Conservation (phyloP, 2,113 vertebrate genomes). For the Pandion haliaetus region DNA sequence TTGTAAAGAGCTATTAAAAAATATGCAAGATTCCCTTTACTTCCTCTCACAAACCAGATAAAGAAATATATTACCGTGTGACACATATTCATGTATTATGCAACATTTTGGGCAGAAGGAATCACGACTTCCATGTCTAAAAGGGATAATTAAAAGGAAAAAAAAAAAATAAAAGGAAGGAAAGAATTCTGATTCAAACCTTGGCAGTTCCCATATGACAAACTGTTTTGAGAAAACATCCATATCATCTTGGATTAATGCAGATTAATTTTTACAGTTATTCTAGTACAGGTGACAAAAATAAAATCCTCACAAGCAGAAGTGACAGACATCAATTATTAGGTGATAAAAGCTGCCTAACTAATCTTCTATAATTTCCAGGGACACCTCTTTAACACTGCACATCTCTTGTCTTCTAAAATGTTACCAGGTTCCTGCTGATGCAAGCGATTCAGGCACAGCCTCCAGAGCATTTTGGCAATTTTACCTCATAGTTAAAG, state of each 20-base stretch:
- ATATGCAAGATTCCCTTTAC: background rate
- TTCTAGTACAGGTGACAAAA: background rate
- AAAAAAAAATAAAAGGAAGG: background rate
- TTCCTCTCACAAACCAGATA: background rate
- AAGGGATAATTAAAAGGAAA: background rate
- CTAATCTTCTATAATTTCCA: background rate
- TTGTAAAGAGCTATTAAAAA: background rate
- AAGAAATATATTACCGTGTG: background rate
- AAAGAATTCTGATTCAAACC: background rate
- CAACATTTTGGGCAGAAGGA: background rate
- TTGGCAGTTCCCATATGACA: background rate
- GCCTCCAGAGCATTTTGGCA: background rate
- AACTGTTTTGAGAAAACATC: background rate
- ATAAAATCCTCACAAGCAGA: background rate
- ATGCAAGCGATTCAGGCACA: background rate
- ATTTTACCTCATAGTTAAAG: background rate
- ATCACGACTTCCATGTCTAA: background rate
- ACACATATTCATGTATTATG: background rate
- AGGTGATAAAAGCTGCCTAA: background rate
- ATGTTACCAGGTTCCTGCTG: background rate
- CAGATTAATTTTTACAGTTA: background rate
- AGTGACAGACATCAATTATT: background rate
- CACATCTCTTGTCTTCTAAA: background rate
- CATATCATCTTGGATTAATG: background rate
- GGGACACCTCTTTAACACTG: background rate